Evolutionary conservation across 35 echinoderm and acorn worm genomes (phyloP), one percentile per base, ranked within the genome.

Genomic region (Apostichopus japonicus): DNA sequence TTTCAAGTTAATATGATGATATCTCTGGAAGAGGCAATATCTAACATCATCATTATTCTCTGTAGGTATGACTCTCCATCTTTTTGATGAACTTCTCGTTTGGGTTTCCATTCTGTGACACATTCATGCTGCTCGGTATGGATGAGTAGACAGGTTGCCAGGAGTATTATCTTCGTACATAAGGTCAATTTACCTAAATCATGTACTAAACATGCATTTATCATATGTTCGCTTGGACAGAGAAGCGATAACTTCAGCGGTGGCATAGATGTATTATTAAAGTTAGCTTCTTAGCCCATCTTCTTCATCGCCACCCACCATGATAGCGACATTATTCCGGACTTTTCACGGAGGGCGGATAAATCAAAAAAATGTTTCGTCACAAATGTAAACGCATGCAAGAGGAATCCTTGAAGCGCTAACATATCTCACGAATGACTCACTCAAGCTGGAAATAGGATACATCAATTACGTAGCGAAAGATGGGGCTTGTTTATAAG

Each of bases 381-480:
- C 81, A 84, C 81, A 54, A 57, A 59, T 58, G 81, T 54, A 58
- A 84, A 84, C 81, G 19, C 53, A 57, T 11, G 54, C 54, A 19
- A 75, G 71, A 57, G 56, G 53, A 55, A 84, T 84, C 55, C 17
- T 56, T 75, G 71, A 23, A 19, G 16, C 22, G 54, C n/a, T 16
- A 54, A 56, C 81, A 84, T 84, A 59, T 58, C 81, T 54, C 56
- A 1, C 6, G 15, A 58, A 58, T 84, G 81, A 84, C 54, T 84
- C 81, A 84, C 81, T 6, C 4, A 0, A 57, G 9, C n/a, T 53
- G 21, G 81, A 84, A 84, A 84, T 84, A 84, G 53, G 81, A 84
- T 84, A 84, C 81, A 84, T 84, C 81, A 84, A 84, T 84, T 55
- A 84, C 81, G 81, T 84, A 84, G 81, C 55, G 19, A 54, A 84